Conservation (phyloP, 2,888 invertebrate genomes). For the Nebria salina region DNA sequence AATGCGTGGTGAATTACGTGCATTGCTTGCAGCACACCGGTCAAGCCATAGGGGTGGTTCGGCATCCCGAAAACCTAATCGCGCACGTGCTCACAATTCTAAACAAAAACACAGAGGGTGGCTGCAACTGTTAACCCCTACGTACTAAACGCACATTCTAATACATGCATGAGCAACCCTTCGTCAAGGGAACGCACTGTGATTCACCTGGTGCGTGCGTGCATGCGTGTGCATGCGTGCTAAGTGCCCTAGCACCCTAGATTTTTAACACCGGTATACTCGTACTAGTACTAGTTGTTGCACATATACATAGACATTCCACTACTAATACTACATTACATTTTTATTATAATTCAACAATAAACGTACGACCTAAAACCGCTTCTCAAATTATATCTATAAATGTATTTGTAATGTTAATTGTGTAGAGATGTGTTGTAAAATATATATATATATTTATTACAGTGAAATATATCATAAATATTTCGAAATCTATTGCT, state of each 20-base stretch:
- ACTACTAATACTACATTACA: not conserved
- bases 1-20: not conserved
- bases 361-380: no score
- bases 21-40: not conserved
- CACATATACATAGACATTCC: not conserved
- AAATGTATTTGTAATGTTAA: no score
- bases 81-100: slow-evolving; percentile 6
- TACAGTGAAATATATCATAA: not conserved
- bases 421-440: no score
- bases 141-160: not conserved
- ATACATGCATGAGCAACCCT: slow-evolving; percentile 3
- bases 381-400: no score
- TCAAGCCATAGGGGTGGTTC: not conserved
- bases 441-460: not conserved
- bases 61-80: not conserved
- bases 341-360: no score
- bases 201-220: slow-evolving; percentile 16
- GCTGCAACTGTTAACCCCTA: slow-evolving; percentile 15
- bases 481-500: not conserved
- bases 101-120: slow-evolving; percentile 14
- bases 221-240: not conserved
- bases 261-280: not conserved
- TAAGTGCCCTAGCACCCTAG: not conserved
- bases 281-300: not conserved
- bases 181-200: not conserved